Percentiles rank a stretch among this genome's conserved stretches.
These are phyloP conservation scores for Merops nubicus DNA, from an alignment of 2,113 vertebrate species.

Conservation along the genomic window DNA sequence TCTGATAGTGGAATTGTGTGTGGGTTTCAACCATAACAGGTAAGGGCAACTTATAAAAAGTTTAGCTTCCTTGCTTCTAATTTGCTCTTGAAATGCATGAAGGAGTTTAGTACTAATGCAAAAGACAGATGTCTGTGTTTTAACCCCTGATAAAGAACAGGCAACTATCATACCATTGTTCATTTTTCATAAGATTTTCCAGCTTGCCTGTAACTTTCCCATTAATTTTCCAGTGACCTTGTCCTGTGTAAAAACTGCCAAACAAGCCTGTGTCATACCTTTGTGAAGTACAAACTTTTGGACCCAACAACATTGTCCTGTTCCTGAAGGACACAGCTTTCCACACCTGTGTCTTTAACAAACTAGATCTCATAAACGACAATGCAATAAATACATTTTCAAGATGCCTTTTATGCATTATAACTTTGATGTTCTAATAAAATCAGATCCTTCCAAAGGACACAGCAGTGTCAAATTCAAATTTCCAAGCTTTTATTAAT, in stretches of 20 bases:
- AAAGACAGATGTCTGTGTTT: not conserved
- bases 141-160: not conserved
- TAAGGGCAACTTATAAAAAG: not conserved
- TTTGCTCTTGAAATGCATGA: not conserved
- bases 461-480: not conserved
- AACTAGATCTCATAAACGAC: not conserved
- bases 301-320: not conserved
- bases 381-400: not conserved
- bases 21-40: not conserved
- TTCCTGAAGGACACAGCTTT: not conserved
- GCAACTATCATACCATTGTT: not conserved
- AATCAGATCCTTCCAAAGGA: not conserved
- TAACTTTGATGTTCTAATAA: not conserved
- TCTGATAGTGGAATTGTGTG: not conserved
- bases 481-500: not conserved
- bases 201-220: not conserved
- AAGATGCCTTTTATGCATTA: constrained; percentile 1
- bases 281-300: not conserved
- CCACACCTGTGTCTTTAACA: not conserved
- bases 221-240: not conserved
- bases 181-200: not conserved
- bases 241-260: not conserved
- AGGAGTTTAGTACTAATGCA: not conserved
- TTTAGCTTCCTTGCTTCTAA: not conserved
- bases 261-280: not conserved